These are phyloP conservation scores for Isichthys henryi DNA, from an alignment of 2,113 vertebrate species.

Conservation along the genomic window DNA sequence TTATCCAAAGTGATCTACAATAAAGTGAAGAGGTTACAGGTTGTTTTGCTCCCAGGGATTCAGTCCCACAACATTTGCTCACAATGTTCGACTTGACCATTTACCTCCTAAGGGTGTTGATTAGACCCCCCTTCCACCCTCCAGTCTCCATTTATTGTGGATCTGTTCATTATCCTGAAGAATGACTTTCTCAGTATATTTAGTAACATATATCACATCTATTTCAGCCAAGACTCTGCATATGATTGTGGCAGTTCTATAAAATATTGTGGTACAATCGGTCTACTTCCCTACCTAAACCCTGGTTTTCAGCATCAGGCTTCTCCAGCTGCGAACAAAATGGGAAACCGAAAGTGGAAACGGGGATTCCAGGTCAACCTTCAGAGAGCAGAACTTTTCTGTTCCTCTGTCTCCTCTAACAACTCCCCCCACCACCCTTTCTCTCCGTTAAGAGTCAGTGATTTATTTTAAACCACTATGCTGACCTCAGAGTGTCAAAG, in stretches of 20 bases:
- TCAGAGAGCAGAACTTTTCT: conserved; percentile 37
- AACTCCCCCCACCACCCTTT: conserved; percentile 13
- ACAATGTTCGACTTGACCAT: neutral
- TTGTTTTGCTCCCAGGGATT: neutral
- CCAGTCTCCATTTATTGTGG: neutral
- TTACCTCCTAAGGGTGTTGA: neutral
- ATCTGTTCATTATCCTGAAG: neutral
- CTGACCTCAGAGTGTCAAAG: conserved; percentile 48
- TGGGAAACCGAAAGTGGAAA: conserved; percentile 6
- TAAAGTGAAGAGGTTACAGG: neutral
- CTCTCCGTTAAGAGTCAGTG: conserved; percentile 31
- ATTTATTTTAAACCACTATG: conserved; percentile 63
- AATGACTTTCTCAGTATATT: neutral
- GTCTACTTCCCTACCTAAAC: neutral
- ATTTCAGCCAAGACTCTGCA: neutral
- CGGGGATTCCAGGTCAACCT: conserved; percentile 48
- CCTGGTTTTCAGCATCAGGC: neutral
- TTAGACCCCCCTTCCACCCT: neutral
- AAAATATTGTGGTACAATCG: neutral
- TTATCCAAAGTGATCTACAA: neutral
- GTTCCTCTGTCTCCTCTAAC: neutral
- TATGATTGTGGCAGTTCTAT: neutral
- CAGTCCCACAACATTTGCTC: neutral
- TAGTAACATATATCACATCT: neutral
- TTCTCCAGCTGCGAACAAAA: conserved; percentile 14